These are phyloP conservation scores for Drosophila borealis DNA, from an alignment of 2,888 invertebrate species.

Conservation along the genomic window DNA sequence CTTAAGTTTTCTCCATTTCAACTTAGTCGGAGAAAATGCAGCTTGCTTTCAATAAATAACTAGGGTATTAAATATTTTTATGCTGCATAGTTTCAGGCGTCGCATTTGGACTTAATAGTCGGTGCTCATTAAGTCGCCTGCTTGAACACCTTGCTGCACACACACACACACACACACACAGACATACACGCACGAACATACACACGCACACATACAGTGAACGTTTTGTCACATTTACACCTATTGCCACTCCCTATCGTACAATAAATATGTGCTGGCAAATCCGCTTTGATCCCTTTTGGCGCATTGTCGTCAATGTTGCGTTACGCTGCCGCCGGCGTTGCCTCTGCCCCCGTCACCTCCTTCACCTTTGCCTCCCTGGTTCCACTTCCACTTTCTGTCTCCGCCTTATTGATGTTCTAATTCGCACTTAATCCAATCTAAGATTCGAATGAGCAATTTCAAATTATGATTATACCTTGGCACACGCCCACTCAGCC, in stretches of 20 bases:
- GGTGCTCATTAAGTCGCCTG: slow-evolving; percentile 68
- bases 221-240: slow-evolving; percentile 75
- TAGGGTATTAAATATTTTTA: slow-evolving; percentile 45
- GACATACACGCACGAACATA: neutral
- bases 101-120: slow-evolving; percentile 44
- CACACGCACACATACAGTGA: slow-evolving; percentile 17
- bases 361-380: neutral
- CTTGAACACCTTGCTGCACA: slow-evolving; percentile 64
- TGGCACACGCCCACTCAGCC: slow-evolving; percentile 70
- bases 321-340: slow-evolving; percentile 65
- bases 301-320: slow-evolving; percentile 70
- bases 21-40: too few species aligned
- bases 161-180: slow-evolving; percentile 32
- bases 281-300: slow-evolving; percentile 76
- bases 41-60: neutral
- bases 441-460: slow-evolving; percentile 82
- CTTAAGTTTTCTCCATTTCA: too few species aligned
- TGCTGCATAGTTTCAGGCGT: slow-evolving; percentile 52
- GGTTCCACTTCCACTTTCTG: slow-evolving; percentile 2
- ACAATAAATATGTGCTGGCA: slow-evolving; percentile 65
- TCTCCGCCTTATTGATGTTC: slow-evolving; percentile 78
- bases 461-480: slow-evolving; percentile 82
- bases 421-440: slow-evolving; percentile 82
- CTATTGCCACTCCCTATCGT: slow-evolving; percentile 39
- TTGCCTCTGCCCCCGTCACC: slow-evolving; percentile 5